phyloP scores from a whole-genome alignment of 2,797 vertebrate genomes.

The Ptychadena robeensis region DNA sequence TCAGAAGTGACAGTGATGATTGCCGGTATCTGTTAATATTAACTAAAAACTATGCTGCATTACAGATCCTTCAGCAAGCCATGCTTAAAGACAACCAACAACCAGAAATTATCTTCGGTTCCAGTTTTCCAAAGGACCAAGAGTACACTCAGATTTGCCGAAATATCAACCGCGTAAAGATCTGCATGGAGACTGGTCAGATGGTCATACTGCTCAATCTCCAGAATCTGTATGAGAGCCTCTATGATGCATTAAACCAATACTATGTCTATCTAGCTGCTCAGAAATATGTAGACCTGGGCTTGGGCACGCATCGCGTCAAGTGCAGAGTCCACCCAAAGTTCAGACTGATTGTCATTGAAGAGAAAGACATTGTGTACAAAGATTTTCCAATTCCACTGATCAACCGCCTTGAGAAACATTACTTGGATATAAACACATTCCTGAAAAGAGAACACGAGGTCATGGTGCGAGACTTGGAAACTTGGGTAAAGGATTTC shows the following conservation, averaged over 20 bases:
- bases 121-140: constrained; percentile 94
- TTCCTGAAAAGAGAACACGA: constrained; percentile 82
- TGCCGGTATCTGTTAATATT: constrained; percentile 90
- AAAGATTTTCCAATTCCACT: constrained; percentile 92
- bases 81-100: constrained; percentile 79
- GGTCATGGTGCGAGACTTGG: constrained; percentile 74
- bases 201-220: constrained; percentile 91
- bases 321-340: constrained; percentile 92
- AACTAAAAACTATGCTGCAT: constrained; percentile 90
- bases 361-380: constrained; percentile 92
- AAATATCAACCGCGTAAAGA: constrained; percentile 94
- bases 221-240: constrained; percentile 96
- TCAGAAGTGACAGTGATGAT: constrained; percentile 77
- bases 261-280: constrained; percentile 93
- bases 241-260: constrained; percentile 96
- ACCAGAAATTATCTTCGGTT: constrained; percentile 95
- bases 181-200: constrained; percentile 96
- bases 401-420: constrained; percentile 96
- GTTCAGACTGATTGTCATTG: constrained; percentile 92
- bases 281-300: constrained; percentile 95
- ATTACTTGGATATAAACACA: constrained; percentile 90
- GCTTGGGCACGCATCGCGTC: constrained; percentile 94
- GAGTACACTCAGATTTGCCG: constrained; percentile 95
- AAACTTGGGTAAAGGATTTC: constrained; percentile 82
- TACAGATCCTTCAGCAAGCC: constrained; percentile 89